A percentile compares a stretch with the other conserved stretches of the same genome.
These are phyloP conservation scores for Notechis scutatus DNA, from an alignment of 2,113 vertebrate species.

Conservation along the genomic window DNA sequence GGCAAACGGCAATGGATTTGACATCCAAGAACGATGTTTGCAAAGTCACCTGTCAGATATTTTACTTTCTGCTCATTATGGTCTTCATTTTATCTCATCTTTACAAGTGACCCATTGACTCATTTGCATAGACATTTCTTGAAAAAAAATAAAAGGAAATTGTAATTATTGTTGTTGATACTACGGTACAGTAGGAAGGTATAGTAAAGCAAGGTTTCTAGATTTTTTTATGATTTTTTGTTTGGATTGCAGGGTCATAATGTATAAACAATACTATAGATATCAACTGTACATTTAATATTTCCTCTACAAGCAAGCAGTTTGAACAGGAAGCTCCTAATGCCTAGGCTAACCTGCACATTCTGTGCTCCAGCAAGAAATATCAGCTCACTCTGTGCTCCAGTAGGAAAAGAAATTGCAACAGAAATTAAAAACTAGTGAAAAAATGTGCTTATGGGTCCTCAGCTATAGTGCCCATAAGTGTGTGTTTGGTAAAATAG, in stretches of 20 bases:
- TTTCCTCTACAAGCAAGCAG: neutral
- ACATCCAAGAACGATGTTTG: neutral
- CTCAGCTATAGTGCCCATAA: neutral
- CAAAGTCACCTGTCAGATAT: neutral
- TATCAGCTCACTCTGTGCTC: neutral
- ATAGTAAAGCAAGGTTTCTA: neutral
- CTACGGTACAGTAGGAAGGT: neutral
- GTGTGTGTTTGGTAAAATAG: neutral
- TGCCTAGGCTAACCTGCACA: neutral
- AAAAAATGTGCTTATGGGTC: neutral
- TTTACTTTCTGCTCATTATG: neutral
- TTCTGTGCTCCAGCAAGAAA: neutral
- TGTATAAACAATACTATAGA: neutral
- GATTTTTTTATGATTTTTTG: neutral
- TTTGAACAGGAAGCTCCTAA: neutral
- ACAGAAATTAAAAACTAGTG: neutral
- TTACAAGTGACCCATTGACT: neutral
- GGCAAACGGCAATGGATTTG: neutral
- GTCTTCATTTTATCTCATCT: neutral
- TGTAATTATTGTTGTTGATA: neutral
- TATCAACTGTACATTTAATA: too few relatives aligned
- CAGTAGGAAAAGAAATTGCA: neutral
- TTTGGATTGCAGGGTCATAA: neutral
- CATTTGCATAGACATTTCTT: neutral
- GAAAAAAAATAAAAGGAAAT: neutral